A percentile compares a stretch with the other conserved stretches of the same genome.
Conservation (phyloP, 2,113 vertebrate species). For the Prietella phreatophila region DNA sequence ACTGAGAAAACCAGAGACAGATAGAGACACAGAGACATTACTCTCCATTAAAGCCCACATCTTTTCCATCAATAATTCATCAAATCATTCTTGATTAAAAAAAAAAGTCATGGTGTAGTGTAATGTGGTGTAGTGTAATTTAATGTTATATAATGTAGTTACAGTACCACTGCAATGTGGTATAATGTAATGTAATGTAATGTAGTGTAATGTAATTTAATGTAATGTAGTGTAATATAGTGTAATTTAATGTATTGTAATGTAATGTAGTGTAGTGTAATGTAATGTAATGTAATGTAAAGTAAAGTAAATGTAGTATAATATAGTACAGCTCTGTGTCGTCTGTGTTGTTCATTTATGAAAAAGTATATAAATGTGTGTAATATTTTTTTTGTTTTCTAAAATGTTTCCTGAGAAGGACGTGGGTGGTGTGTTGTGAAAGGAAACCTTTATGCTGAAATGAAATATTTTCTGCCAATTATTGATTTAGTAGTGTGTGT, state of each 20-base stretch:
- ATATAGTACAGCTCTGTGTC: not conserved
- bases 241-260: not conserved
- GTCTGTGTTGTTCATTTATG: not conserved
- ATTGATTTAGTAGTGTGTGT: not conserved
- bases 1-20: too few relatives aligned
- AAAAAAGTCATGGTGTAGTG: too few relatives aligned
- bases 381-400: not conserved
- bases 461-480: not conserved
- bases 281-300: not conserved
- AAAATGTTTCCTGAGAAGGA: not conserved
- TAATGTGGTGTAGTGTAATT: too few relatives aligned
- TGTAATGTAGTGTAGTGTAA: not conserved
- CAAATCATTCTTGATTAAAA: too few relatives aligned
- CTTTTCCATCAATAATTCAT: too few relatives aligned
- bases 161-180: too few relatives aligned
- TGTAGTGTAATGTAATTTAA: too few relatives aligned
- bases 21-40: too few relatives aligned
- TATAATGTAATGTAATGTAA: too few relatives aligned
- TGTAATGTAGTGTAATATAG: too few relatives aligned
- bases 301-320: not conserved
- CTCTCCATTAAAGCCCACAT: too few relatives aligned
- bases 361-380: not conserved
- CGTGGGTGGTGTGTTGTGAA: not conserved
- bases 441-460: not conserved
- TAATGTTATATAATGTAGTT: too few relatives aligned